phyloP scores from a whole-genome alignment of 1,140 invertebrate species.

The Hypothenemus hampei region DNA sequence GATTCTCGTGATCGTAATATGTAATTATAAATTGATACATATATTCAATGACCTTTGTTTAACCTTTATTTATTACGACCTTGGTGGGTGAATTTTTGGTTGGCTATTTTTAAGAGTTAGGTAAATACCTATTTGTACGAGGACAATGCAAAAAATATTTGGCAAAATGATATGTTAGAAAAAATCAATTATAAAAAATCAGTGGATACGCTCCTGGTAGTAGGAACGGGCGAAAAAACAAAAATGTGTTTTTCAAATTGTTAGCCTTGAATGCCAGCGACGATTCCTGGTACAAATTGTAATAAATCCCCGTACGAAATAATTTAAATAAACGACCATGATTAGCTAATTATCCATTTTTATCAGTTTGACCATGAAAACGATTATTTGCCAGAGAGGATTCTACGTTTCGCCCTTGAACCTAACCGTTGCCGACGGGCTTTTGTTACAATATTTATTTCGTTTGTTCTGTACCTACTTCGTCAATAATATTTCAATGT shows the following conservation, averaged over 20 bases:
- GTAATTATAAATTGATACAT: conserved; percentile 11
- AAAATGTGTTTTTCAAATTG: not conserved
- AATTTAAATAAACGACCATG: conserved; percentile 24
- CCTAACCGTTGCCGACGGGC: conserved; percentile 9
- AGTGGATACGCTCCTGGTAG: too few relatives aligned
- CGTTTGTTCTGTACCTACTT: conserved; percentile 1
- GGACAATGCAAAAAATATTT: not conserved
- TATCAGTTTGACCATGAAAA: conserved; percentile 16
- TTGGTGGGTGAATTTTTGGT: conserved; percentile 8
- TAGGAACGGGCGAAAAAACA: not conserved
- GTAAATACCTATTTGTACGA: not conserved
- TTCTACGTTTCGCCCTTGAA: conserved; percentile 15
- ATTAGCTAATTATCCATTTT: conserved; percentile 27
- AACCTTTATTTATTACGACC: conserved; percentile 11
- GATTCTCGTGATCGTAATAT: conserved; percentile 1
- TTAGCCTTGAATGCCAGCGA: not conserved
- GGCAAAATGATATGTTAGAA: not conserved
- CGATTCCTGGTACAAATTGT: conserved; percentile 4
- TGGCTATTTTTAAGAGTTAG: conserved; percentile 6
- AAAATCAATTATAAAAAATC: not conserved
- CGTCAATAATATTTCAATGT: conserved; percentile 3
- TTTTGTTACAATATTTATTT: conserved; percentile 13
- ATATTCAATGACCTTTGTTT: conserved; percentile 8
- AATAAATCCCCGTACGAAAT: conserved; percentile 26
- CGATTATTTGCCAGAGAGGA: not conserved